Evolutionary conservation across 1,140 invertebrate species (phyloP).

Genomic region (Thaumetopoea pityocampa): DNA sequence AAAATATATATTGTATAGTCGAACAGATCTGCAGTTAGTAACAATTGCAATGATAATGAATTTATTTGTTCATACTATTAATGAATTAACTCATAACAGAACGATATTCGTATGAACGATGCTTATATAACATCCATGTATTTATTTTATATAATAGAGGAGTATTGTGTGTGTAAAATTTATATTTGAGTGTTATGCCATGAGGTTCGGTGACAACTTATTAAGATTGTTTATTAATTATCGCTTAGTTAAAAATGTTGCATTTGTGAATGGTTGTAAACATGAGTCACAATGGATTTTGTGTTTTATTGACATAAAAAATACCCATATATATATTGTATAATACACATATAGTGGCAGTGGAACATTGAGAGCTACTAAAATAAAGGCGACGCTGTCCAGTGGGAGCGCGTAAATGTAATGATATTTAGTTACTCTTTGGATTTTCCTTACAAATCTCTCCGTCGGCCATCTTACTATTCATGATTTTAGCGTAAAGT

Average conservation of each 20-base stretch:
- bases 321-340: too few species aligned
- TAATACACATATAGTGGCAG: too few species aligned
- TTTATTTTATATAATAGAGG: slow-evolving; percentile 42
- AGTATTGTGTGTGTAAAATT: slow-evolving; percentile 42
- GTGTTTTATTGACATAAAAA: slow-evolving; percentile 65
- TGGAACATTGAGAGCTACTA: too few species aligned
- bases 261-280: slow-evolving; percentile 72
- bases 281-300: slow-evolving; percentile 64
- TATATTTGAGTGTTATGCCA: slow-evolving; percentile 59
- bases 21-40: too few species aligned
- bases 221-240: slow-evolving; percentile 52
- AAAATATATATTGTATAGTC: too few species aligned
- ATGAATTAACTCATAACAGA: slow-evolving; percentile 10
- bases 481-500: too few species aligned
- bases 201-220: slow-evolving; percentile 58
- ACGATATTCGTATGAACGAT: slow-evolving; percentile 6
- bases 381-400: too few species aligned
- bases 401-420: too few species aligned
- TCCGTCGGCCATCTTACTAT: too few species aligned
- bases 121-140: slow-evolving; percentile 28
- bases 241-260: slow-evolving; percentile 68
- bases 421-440: too few species aligned
- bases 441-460: too few species aligned
- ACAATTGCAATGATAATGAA: too few species aligned
- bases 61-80: slow-evolving; percentile 13